Conservation (phyloP, 2,797 vertebrate genomes). For the Apodemus agrarius region DNA sequence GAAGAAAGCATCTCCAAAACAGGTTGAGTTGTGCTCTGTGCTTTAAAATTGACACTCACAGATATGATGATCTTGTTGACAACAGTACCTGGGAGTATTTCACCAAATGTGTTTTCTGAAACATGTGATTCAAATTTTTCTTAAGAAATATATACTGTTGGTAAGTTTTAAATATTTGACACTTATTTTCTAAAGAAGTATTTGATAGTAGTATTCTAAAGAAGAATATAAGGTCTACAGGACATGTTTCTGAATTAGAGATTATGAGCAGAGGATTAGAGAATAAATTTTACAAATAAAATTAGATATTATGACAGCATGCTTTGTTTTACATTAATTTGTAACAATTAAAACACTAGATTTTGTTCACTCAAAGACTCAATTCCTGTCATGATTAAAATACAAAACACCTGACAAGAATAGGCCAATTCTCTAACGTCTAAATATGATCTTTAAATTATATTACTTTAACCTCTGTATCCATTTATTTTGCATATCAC, state of each 20-base stretch:
- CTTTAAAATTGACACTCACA: background rate
- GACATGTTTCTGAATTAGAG: background rate
- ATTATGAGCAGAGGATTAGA: background rate
- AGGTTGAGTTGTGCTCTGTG: background rate
- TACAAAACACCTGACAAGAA: background rate
- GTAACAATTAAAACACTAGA: constrained; percentile 54
- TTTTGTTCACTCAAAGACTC: background rate
- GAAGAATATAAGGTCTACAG: background rate
- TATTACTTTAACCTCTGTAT: background rate
- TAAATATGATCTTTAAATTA: background rate
- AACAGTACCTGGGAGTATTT: background rate
- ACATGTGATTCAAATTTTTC: constrained; percentile 22
- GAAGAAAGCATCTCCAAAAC: background rate
- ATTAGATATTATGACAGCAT: background rate
- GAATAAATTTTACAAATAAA: background rate
- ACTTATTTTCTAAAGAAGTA: background rate
- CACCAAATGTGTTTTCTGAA: background rate
- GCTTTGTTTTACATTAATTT: constrained; percentile 1
- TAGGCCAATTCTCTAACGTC: background rate
- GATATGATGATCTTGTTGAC: background rate
- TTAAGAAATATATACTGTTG: constrained; percentile 29
- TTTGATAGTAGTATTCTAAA: background rate
- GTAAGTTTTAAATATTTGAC: background rate
- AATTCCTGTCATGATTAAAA: background rate
- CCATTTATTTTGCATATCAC: background rate